Conservation (phyloP, 2,888 invertebrate genomes). For the Volucella inanis region DNA sequence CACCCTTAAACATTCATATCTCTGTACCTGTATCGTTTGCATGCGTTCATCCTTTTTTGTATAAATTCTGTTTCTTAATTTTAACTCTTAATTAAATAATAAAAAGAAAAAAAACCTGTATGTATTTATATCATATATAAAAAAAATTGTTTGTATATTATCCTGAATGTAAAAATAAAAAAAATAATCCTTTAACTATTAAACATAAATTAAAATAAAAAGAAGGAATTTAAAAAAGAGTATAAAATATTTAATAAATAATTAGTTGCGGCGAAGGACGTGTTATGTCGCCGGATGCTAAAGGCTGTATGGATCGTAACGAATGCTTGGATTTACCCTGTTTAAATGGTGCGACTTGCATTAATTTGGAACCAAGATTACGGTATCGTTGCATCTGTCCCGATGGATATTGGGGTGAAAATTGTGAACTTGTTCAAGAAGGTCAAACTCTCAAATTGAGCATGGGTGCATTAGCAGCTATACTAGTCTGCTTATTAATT, state of each 20-base stretch:
- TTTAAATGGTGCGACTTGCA: conserved; percentile 95
- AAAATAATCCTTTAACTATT: conserved; percentile 42
- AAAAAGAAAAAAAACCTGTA: conserved; percentile 12
- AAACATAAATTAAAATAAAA: conserved; percentile 15
- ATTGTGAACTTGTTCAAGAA: conserved; percentile 96
- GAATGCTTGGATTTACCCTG: conserved; percentile 97
- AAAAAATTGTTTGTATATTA: conserved; percentile 4
- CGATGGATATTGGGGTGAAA: conserved; percentile 96
- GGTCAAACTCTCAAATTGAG: conserved; percentile 97
- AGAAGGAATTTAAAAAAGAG: background rate
- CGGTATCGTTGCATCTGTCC: conserved; percentile 95
- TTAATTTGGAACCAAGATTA: conserved; percentile 94
- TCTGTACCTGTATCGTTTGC: conserved; percentile 54
- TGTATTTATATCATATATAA: conserved; percentile 6
- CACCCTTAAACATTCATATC: conserved; percentile 17
- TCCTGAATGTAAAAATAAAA: conserved; percentile 60
- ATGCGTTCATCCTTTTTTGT: conserved; percentile 53
- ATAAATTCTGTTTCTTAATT: conserved; percentile 26
- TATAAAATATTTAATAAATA: conserved; percentile 1
- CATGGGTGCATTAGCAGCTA: conserved; percentile 98
- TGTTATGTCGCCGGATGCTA: conserved; percentile 93
- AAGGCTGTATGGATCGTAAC: conserved; percentile 97
- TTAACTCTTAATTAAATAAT: conserved; percentile 8
- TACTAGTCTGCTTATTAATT: conserved; percentile 97
- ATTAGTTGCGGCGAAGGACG: conserved; percentile 96